Evolutionary conservation across 2,113 vertebrate species (phyloP).

Genomic region (Mustela lutreola): DNA sequence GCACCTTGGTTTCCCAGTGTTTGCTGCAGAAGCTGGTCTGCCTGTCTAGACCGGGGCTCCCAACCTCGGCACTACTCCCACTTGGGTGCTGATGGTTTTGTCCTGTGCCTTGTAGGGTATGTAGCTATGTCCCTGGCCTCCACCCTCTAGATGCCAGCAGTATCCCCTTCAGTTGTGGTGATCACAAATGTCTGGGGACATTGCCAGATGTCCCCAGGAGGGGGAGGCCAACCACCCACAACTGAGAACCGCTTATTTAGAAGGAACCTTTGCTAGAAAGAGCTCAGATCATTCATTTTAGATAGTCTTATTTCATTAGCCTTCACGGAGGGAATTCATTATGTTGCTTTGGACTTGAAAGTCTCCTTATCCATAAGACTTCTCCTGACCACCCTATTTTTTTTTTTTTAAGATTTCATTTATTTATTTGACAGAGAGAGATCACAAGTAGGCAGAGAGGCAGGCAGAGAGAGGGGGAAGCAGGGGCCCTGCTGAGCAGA

Average conservation of each 20-base stretch:
- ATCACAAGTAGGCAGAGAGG: no score
- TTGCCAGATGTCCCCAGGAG: not conserved
- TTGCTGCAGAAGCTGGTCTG: not conserved
- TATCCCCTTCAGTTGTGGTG: accelerated
- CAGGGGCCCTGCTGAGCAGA: no score
- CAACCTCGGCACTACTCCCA: accelerated
- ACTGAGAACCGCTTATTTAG: not conserved
- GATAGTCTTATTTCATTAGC: not conserved
- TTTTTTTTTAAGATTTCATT: no score
- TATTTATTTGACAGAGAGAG: no score
- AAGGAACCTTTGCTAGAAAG: not conserved
- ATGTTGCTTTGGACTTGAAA: not conserved
- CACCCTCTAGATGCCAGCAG: not conserved
- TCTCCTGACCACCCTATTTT: not conserved
- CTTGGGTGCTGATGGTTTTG: not conserved
- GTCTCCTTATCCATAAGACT: not conserved
- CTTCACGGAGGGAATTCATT: not conserved
- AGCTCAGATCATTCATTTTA: not conserved
- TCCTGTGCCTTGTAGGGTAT: no score
- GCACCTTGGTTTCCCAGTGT: not conserved
- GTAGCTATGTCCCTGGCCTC: not conserved
- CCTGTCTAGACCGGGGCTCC: not conserved
- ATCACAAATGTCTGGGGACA: not conserved
- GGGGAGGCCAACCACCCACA: not conserved
- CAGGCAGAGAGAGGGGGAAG: no score